phyloP scores from a whole-genome alignment of 2,113 vertebrate genomes.

The Serilophus lunatus region DNA sequence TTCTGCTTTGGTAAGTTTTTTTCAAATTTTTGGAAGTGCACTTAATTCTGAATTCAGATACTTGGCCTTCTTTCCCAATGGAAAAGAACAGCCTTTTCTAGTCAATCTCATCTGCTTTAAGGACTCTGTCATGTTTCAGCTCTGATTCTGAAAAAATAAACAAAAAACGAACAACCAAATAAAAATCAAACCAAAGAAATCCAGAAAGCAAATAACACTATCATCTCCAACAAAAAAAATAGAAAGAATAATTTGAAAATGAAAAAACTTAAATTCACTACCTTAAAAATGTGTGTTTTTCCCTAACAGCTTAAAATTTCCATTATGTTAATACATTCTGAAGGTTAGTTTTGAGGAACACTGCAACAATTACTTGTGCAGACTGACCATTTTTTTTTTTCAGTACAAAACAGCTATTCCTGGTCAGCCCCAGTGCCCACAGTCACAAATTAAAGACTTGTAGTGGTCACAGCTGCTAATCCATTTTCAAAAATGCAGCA shows the following conservation, averaged over 20 bases:
- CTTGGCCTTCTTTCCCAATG: accelerated
- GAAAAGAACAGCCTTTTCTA: neutral
- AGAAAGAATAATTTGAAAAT: neutral
- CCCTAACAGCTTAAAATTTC: neutral
- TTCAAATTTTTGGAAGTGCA: neutral
- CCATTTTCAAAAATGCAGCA: neutral
- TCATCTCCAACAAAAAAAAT: neutral
- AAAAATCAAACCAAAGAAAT: neutral
- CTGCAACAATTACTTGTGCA: neutral
- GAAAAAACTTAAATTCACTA: neutral
- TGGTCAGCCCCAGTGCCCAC: neutral
- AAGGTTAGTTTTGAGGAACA: neutral
- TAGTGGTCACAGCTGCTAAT: neutral
- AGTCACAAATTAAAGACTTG: neutral
- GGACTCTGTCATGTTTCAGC: neutral
- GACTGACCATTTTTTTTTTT: neutral
- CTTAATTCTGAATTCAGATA: neutral
- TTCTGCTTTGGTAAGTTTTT: neutral
- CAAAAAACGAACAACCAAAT: neutral
- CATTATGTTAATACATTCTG: neutral
- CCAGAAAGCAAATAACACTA: neutral
- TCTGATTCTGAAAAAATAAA: neutral
- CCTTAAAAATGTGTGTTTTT: neutral
- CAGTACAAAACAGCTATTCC: neutral
- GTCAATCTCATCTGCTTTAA: neutral